Percentiles rank a stretch among this genome's conserved stretches.
These are phyloP conservation scores for Umimayanthus chanpuru DNA, from an alignment of 92 coral and sea anemone species.

Conservation along the genomic window DNA sequence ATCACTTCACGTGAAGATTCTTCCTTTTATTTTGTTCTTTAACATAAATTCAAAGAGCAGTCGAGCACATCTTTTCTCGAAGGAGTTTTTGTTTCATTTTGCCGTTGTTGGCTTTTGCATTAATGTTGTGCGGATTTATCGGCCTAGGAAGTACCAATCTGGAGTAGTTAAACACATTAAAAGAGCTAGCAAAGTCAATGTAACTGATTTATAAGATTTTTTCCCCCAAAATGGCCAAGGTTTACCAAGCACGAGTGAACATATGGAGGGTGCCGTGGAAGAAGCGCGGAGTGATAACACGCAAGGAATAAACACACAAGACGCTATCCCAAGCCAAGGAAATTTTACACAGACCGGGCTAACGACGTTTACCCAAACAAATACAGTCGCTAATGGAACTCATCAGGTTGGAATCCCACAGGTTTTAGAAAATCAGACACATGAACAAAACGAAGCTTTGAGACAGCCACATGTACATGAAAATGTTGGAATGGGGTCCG, in stretches of 20 bases:
- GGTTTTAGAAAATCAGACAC: conserved; percentile 74
- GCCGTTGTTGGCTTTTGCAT: conserved; percentile 13
- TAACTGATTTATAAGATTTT: conserved; percentile 43
- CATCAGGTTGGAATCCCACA: conserved; percentile 78
- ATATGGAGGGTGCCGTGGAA: conserved; percentile 82
- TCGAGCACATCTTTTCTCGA: conserved; percentile 36
- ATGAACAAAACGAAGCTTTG: conserved; percentile 56
- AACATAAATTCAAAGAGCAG: conserved; percentile 37
- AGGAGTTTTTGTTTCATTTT: conserved; percentile 55
- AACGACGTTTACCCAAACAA: conserved; percentile 71
- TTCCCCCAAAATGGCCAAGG: conserved; percentile 66
- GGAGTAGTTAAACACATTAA: conserved; percentile 37
- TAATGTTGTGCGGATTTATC: conserved; percentile 12
- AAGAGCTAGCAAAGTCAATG: conserved; percentile 1
- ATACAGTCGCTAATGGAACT: conserved; percentile 74
- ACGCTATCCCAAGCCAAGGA: conserved; percentile 60
- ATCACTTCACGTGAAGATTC: conserved; percentile 87
- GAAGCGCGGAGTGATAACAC: conserved; percentile 75
- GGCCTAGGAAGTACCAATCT: conserved; percentile 30
- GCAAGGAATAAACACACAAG: conserved; percentile 67
- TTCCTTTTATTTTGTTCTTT: conserved; percentile 62
- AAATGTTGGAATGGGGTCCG: conserved; percentile 63
- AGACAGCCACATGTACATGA: conserved; percentile 64
- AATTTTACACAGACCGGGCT: conserved; percentile 73
- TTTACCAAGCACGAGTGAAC: conserved; percentile 38